Evolutionary conservation across 64 coral and sea anemone species (phyloP), one percentile per base, ranked within the genome.

Genomic region (Stichodactyla helianthus): DNA sequence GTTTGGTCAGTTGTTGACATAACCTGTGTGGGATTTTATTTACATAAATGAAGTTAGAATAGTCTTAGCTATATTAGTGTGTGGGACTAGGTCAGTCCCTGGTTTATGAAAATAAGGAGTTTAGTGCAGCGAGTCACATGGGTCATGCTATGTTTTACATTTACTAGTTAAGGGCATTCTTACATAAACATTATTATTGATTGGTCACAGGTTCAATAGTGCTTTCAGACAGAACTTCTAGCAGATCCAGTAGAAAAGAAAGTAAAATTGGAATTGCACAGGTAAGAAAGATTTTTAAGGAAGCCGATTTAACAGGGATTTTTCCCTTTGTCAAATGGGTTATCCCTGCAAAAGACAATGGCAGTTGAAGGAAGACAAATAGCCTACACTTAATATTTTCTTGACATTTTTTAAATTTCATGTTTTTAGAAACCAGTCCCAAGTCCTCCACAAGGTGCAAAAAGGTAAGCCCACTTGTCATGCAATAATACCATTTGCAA

Each of bases 171-270:
- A 15, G 8, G 6, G 55, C 8, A 58, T 11, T 58, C 9, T 16
- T 65, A 65, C 62, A 65, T 6, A 19, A 65, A 65, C 13, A 6
- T 65, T 16, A 35, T 13, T 11, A 74, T 31, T 28, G 1, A 31
- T 74, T 74, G 19, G 60, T 87, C 50, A 85, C 53, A 82, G 86
- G 82, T 62, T 90, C 89, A 15, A 17, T 87, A 77, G 58, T 79
- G 18, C 85, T 60, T 50, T 79, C 85, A 68, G 93, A 89, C 77
- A 95, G 93, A 89, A 91, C 85, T 14, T 94, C 89, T 10, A 95
- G 90, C 60, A 87, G 94, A 20, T 19, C 27, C 7, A 92, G 94
- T 79, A 92, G 87, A 81, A 89, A 88, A 17, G 90, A 89, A 0
- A 89, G 90, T 68, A 95, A 87, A 63, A 22, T 58, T 2, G 83